Conservation (phyloP, 1,140 invertebrate genomes). For the Achroia grisella region DNA sequence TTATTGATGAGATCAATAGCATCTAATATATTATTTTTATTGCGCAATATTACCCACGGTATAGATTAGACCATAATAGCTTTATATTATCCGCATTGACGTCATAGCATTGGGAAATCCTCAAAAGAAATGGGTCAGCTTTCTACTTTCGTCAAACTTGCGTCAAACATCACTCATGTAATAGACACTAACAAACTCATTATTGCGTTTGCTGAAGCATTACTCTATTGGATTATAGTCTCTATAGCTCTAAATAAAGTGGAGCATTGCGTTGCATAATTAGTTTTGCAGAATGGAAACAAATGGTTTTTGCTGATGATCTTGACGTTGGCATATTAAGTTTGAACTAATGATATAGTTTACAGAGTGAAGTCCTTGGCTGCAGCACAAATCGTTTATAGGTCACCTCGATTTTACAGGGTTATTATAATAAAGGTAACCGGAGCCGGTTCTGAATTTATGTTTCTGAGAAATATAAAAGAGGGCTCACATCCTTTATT, state of each 20-base stretch:
- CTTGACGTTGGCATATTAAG: background rate
- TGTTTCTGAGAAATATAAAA: conserved; percentile 5
- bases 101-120: conserved; percentile 38
- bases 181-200: conserved; percentile 17
- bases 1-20: conserved; percentile 2
- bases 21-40: conserved; percentile 35
- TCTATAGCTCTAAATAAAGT: conserved; percentile 1
- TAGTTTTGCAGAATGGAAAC: no score
- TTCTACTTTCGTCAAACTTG: conserved; percentile 44
- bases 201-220: conserved; percentile 2
- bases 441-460: conserved; percentile 27
- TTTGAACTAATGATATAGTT: conserved; percentile 11
- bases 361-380: conserved; percentile 9
- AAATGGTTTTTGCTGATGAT: no score
- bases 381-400: conserved; percentile 13
- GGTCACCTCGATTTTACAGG: conserved; percentile 38
- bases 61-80: conserved; percentile 16
- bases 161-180: conserved; percentile 35
- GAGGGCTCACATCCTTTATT: background rate
- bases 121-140: conserved; percentile 58
- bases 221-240: conserved; percentile 8
- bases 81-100: conserved; percentile 40
- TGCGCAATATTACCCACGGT: conserved; percentile 42
- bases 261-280: no score
- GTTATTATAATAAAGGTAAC: conserved; percentile 42